These are phyloP conservation scores for Lasioglossum villosulum DNA, from an alignment of 2,888 invertebrate species.

Conservation along the genomic window DNA sequence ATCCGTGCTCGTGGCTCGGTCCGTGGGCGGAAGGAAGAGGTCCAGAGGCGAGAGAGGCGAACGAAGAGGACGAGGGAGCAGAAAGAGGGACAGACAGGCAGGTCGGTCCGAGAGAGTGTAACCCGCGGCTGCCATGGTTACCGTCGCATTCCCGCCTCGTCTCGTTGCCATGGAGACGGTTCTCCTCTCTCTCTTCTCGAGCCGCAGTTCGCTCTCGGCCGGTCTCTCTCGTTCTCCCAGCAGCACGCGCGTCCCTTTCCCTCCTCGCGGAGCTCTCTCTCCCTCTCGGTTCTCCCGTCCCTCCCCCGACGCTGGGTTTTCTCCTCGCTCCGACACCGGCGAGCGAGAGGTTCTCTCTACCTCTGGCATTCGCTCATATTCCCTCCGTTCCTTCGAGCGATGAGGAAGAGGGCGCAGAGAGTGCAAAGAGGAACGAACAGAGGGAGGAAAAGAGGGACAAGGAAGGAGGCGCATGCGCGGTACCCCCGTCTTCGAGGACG, in stretches of 20 bases:
- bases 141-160: conserved; percentile 84
- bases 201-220: conserved; percentile 46
- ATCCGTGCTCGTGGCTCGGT: conserved; percentile 63
- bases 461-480: conserved; percentile 68
- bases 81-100: conserved; percentile 82
- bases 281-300: conserved; percentile 1
- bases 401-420: conserved; percentile 53
- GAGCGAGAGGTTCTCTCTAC: conserved; percentile 58
- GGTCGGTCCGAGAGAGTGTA: conserved; percentile 81
- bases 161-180: conserved; percentile 87
- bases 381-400: conserved; percentile 71
- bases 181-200: conserved; percentile 67
- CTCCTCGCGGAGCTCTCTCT: neutral
- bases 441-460: conserved; percentile 57
- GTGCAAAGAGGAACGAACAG: conserved; percentile 45
- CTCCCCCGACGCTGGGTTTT: conserved; percentile 3
- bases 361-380: conserved; percentile 67
- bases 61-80: conserved; percentile 76
- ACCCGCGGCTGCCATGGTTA: conserved; percentile 84
- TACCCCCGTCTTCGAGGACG: conserved; percentile 48
- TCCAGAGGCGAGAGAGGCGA: conserved; percentile 72
- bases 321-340: conserved; percentile 37
- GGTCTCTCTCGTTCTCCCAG: conserved; percentile 52
- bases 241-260: conserved; percentile 18
- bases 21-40: conserved; percentile 83